Base-by-base conservation (phyloP, 2,113 vertebrate genomes). In the Coptodon rendalli region DNA sequence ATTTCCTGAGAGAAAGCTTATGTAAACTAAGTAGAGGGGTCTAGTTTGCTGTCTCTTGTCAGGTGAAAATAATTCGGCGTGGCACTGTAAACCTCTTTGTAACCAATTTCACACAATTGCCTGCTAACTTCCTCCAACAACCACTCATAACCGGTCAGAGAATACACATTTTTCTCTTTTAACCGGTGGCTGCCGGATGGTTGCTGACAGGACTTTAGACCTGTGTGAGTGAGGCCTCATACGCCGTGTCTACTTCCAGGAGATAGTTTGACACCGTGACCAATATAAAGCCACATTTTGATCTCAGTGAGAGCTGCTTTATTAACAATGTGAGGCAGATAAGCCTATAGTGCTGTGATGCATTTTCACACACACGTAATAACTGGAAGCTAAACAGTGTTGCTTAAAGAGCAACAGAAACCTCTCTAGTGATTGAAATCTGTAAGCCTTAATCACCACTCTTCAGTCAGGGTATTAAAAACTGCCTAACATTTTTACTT, bases 381-480 rank as follows among this genome's bases (percentile, higher is more conserved):
- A 36, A 80, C 24, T 52, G 36, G 86, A 84, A 91, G 16, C 71
- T 29, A 50, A 50, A 76, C 71, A 76, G 16, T 76, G 24, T 50
- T 50, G 43, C 24, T 93, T 91, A 84, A 34, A 73, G 63, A 73
- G 12, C 80, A 54, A 61, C 85, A 83, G 38, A 89, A 93, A 93
- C 84, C 89, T 63, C 71, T 91, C 90, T 89, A 88, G 89, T 93
- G 82, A 93, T 89, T 86, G 78, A 86, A 92, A 92, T 89, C 91
- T 80, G 56, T 73, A 91, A 87, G 22, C 83, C 73, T 76, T 48
- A 31, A 76, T 76, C 71, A 3, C 71, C 43, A 29, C 24, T 48
- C 14, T 48, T 87, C 45, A 91, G 59, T 92, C 91, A 83, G 88
- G 81, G 92, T 87, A 93, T 93, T 93, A 91, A 63, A 90, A 87